A percentile compares a stretch with the other conserved stretches of the same genome.
phyloP scores from a whole-genome alignment of 1,140 invertebrate genomes.

The Stegodyphus dumicola region DNA sequence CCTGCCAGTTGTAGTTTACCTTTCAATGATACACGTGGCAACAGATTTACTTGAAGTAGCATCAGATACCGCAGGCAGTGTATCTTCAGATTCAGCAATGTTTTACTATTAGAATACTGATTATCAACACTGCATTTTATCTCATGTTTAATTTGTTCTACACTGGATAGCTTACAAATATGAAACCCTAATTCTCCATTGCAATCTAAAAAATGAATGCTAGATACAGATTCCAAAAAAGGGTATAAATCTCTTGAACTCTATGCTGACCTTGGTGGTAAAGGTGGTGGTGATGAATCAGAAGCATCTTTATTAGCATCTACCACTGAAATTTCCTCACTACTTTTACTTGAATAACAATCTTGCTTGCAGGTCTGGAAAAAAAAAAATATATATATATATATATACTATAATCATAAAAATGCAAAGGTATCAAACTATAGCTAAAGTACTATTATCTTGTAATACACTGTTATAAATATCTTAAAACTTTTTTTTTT shows the following conservation, averaged over 20 bases:
- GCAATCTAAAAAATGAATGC: not conserved
- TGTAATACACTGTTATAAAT: not conserved
- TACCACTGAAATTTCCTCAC: not conserved
- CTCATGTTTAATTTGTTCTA: not conserved
- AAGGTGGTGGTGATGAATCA: conserved; percentile 20
- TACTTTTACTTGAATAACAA: not conserved
- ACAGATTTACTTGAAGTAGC: too few relatives aligned
- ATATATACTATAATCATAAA: not conserved
- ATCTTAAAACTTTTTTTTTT: not conserved
- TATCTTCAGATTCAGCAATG: too few relatives aligned
- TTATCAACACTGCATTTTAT: not conserved
- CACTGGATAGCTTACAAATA: not conserved
- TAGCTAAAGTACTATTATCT: not conserved
- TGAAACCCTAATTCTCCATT: not conserved
- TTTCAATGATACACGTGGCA: too few relatives aligned
- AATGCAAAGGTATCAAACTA: not conserved
- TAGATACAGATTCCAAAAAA: not conserved
- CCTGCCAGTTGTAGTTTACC: too few relatives aligned
- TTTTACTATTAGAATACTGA: too few relatives aligned
- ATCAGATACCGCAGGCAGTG: too few relatives aligned
- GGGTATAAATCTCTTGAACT: conserved; percentile 24
- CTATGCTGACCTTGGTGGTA: conserved; percentile 29
- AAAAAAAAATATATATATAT: not conserved
- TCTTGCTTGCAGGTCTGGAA: not conserved
- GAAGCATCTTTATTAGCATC: not conserved